These are phyloP conservation scores for Ammodramus savannarum DNA, from an alignment of 2,113 vertebrate genomes.

Conservation along the genomic window DNA sequence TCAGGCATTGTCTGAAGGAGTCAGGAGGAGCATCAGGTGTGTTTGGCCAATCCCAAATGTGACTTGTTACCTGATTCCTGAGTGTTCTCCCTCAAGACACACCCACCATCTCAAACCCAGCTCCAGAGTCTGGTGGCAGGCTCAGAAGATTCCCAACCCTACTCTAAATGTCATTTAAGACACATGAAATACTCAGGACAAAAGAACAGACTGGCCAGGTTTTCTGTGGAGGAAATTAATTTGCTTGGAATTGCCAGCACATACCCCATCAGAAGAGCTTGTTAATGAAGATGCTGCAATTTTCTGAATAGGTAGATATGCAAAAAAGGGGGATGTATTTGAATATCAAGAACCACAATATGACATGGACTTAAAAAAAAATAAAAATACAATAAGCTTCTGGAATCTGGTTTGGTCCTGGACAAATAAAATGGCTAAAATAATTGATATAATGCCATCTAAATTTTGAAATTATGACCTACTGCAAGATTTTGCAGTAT, in stretches of 20 bases:
- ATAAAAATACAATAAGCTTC: not conserved
- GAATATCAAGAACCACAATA: not conserved
- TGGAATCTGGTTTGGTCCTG: not conserved
- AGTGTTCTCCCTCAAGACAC: not conserved
- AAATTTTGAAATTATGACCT: not conserved
- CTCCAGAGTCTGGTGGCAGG: not conserved
- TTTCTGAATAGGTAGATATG: not conserved
- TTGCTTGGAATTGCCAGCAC: not conserved
- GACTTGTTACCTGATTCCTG: not conserved
- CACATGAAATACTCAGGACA: not conserved
- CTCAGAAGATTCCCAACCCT: not conserved
- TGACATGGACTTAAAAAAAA: not conserved
- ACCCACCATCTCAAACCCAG: not conserved
- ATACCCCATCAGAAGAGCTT: not conserved
- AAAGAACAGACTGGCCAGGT: not conserved
- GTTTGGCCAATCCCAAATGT: not conserved
- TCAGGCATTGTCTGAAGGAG: not conserved
- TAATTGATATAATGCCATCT: not conserved
- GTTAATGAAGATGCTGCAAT: not conserved
- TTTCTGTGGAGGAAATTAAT: not conserved
- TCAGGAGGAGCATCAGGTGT: not conserved
- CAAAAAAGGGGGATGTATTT: not conserved
- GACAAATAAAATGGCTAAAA: not conserved
- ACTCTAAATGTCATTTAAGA: not conserved
- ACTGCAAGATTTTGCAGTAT: not conserved